These are phyloP conservation scores for Cataglyphis hispanica DNA, from an alignment of 1,140 invertebrate genomes.

Conservation along the genomic window DNA sequence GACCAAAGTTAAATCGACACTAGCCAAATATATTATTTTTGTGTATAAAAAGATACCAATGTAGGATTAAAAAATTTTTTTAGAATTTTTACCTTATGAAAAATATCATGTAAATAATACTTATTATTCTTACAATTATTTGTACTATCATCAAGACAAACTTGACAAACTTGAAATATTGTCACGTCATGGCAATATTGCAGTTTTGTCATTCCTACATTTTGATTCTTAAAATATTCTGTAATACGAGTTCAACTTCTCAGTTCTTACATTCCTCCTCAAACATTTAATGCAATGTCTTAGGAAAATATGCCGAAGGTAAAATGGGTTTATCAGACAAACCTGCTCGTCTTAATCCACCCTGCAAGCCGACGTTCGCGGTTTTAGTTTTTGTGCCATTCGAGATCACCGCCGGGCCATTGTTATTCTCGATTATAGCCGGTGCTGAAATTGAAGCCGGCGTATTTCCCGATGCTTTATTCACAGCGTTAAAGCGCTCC, in stretches of 20 bases:
- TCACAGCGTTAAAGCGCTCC: slow-evolving; percentile 80
- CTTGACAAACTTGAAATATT: slow-evolving; percentile 53
- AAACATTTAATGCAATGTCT: slow-evolving; percentile 77
- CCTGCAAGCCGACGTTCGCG: slow-evolving; percentile 76
- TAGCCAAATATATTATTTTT: slow-evolving; percentile 14
- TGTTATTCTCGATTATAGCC: slow-evolving; percentile 81
- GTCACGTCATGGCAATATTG: slow-evolving; percentile 12
- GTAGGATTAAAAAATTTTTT: slow-evolving; percentile 28
- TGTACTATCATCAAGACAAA: slow-evolving; percentile 69
- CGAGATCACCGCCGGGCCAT: slow-evolving; percentile 75
- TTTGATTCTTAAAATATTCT: slow-evolving; percentile 56
- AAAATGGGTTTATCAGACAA: slow-evolving; percentile 81
- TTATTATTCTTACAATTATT: slow-evolving; percentile 64
- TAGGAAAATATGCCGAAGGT: slow-evolving; percentile 84
- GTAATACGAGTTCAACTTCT: slow-evolving; percentile 17
- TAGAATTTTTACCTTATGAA: slow-evolving; percentile 18
- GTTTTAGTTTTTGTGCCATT: slow-evolving; percentile 79
- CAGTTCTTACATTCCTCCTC: slow-evolving; percentile 17
- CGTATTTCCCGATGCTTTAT: slow-evolving; percentile 72
- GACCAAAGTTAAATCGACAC: background rate
- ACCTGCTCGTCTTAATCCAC: slow-evolving; percentile 81
- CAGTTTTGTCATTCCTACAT: slow-evolving; percentile 43
- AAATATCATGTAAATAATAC: slow-evolving; percentile 62
- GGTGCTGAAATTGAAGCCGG: slow-evolving; percentile 73
- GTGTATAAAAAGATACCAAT: slow-evolving; percentile 27